Evolutionary conservation across 2,888 invertebrate species (phyloP).

Genomic region (Ommatoiulus sabulosus): DNA sequence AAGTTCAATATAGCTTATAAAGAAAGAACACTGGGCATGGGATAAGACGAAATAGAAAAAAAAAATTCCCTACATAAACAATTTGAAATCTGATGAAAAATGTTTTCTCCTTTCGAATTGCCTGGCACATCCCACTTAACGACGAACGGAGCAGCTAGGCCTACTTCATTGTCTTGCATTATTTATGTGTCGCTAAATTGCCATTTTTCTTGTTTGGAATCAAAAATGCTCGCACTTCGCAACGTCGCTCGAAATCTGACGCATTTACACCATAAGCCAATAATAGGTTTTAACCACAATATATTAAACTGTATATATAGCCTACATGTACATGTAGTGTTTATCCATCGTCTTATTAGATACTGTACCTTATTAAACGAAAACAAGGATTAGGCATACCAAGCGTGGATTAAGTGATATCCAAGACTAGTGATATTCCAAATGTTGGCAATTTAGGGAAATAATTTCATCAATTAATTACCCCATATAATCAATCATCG

Average conservation of each 20-base stretch:
- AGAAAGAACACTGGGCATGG: slow-evolving; percentile 3
- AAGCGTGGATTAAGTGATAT: no score
- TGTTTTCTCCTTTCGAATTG: not conserved
- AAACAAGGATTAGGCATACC: no score
- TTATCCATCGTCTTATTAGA: no score
- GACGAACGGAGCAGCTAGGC: not conserved
- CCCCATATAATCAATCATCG: no score
- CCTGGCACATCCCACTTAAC: not conserved
- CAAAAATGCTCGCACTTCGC: not conserved
- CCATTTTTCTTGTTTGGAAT: not conserved
- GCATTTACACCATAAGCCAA: slow-evolving; percentile 1
- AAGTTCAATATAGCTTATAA: slow-evolving; percentile 47
- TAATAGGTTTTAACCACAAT: not conserved
- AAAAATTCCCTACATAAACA: slow-evolving; percentile 41
- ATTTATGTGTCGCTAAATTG: slow-evolving; percentile 40
- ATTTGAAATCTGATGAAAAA: slow-evolving; percentile 43
- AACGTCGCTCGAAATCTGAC: not conserved
- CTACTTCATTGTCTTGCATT: slow-evolving; percentile 28
- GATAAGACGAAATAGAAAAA: not conserved
- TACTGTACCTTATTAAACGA: no score
- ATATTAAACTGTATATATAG: not conserved
- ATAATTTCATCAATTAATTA: no score
- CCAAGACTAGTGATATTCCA: no score
- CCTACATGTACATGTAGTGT: no score
- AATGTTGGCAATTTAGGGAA: no score